Conservation (phyloP, 1,140 invertebrate species). For the fruit fly (Drosophila melanogaster) region Release_6_plus_ISO1_MT NT_033777.3:22195501-22196000, state of each 20-base stretch:
- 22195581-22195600: constrained; percentile 54
- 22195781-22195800: constrained; percentile 31
- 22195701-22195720: constrained; percentile 43
- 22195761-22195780: constrained; percentile 63
- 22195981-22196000: neutral
- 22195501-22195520: constrained; percentile 1
- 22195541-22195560: constrained; percentile 61
- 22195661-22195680: constrained; percentile 52
- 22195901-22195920: too few relatives aligned
- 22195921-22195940: too few relatives aligned
- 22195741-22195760: constrained; percentile 67
- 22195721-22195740: constrained; percentile 19
- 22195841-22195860: too few relatives aligned
- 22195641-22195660: constrained; percentile 55
- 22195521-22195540: constrained; percentile 15
- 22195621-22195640: constrained; percentile 49
- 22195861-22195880: too few relatives aligned
- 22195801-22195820: constrained; percentile 3
- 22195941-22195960: neutral
- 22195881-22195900: too few relatives aligned
- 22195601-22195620: constrained; percentile 36
- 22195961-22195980: neutral
- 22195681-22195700: constrained; percentile 70
- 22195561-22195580: constrained; percentile 68
- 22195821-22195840: neutral